Evolutionary conservation across 2,113 vertebrate species (phyloP), one percentile per base, ranked within the genome.

Genomic region (Genyomyrus donnyi): DNA sequence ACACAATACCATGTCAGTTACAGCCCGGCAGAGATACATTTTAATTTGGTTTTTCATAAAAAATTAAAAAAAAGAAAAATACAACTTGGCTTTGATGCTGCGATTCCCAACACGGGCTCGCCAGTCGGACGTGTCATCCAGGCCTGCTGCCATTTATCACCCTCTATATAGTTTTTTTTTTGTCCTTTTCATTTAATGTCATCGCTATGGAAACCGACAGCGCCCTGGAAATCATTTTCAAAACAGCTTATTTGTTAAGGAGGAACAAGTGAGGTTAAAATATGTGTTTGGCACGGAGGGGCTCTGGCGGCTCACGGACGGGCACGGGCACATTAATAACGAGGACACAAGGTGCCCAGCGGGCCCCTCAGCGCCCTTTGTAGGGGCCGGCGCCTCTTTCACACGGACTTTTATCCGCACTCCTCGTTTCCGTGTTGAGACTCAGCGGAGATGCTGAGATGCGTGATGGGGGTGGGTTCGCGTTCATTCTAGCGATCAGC

Each of bases 151-250:
- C 94, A 94, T 96, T 97, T 96, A 97, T 97, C 95, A 96, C 96
- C 95, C 94, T 95, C 96, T 96, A 95, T 97, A 97, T 96, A 90
- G 96, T 42, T 80, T 31, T 97, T 97, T 97, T 97, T 97, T 95
- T 95, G 96, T 96, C 95, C 96, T 96, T 97, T 97, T 96, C 95
- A 95, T 94, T 96, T 96, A 96, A 97, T 97, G 96, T 97, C 96
- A 97, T 98, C 95, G 91, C 97, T 97, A 97, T 97, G 96, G 97
- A 95, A 97, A 97, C 96, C 95, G 96, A 94, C 96, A 96, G 95
- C 87, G 49, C 96, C 96, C 96, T 96, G 96, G 96, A 95, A 96
- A 96, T 97, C 93, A 96, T 97, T 97, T 96, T 96, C 94, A 93
- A 95, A 97, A 95, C 93, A 95, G 95, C 93, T 95, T 97, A 96